These are phyloP conservation scores for Acrocyrtus sp. DNA, from an alignment of 2,888 invertebrate species.

Conservation along the genomic window DNA sequence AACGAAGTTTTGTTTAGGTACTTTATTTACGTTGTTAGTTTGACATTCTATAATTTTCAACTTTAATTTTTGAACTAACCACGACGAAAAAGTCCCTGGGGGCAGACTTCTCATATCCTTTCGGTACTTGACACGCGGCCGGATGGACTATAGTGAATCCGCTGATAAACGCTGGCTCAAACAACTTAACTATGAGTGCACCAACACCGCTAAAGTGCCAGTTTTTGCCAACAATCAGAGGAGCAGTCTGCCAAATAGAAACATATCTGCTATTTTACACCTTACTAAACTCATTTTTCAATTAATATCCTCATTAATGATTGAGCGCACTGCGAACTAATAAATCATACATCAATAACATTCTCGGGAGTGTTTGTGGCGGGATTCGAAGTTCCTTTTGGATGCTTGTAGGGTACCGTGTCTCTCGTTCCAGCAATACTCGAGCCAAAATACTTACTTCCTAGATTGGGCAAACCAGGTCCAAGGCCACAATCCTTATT, in stretches of 20 bases:
- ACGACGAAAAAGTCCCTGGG: conserved; percentile 18
- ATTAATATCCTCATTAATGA: no score
- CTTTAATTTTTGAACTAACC: conserved; percentile 3
- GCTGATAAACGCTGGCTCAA: conserved; percentile 19
- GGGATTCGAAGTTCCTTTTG: conserved; percentile 5
- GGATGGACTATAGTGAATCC: conserved; percentile 35
- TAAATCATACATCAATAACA: conserved; percentile 12
- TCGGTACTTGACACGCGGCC: conserved; percentile 19
- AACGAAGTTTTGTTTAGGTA: no score
- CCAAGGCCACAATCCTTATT: not conserved
- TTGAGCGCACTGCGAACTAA: no score
- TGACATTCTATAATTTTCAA: not conserved
- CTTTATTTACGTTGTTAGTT: not conserved
- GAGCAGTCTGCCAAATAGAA: conserved; percentile 6
- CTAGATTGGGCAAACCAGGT: conserved; percentile 12
- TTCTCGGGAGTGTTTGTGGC: conserved; percentile 10
- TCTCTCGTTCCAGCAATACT: conserved; percentile 1
- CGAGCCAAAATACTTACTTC: conserved; percentile 17
- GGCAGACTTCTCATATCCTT: conserved; percentile 14
- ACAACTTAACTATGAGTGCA: conserved; percentile 15
- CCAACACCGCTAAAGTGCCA: conserved; percentile 32
- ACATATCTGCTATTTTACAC: no score
- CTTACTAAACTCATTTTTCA: no score
- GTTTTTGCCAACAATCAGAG: conserved; percentile 15
- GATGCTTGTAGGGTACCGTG: conserved; percentile 16